Evolutionary conservation across 2,797 vertebrate species (phyloP), one percentile per base, ranked within the genome.

Genomic region (Cyclura pinguis): DNA sequence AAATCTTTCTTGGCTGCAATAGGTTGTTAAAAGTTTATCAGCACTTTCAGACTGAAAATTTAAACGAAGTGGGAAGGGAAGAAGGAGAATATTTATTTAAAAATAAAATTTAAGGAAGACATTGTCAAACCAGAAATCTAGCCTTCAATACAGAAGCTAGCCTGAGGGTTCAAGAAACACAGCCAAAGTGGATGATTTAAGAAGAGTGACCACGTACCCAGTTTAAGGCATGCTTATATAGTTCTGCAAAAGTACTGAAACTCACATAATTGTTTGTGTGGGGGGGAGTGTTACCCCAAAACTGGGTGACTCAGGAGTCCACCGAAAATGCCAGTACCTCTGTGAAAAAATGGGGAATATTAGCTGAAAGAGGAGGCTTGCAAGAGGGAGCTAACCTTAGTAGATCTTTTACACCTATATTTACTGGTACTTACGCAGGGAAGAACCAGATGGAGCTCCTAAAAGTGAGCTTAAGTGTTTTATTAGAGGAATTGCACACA

Each of bases 1-100:
- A 97, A 96, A 95, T 94, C 93, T 95, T 86, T 74, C 91, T 62
- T 89, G 87, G 88, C 92, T 42, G 94, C 96, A 97, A 98, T 96
- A 97, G 95, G 97, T 97, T 96, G 92, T 76, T 38, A 89, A 96
- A 93, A 97, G 91, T 96, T 96, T 95, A 95, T 81, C 88, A 89
- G 89, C 85, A 95, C 35, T 83, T 86, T 93, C 74, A 94, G 87
- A 91, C 88, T 91, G 85, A 90, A 92, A 87, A 77, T 90, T 93
- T 74, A 93, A 94, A 94, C 3, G 1, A 32, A 69, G 84, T 83
- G 86, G 85, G 52, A 55, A 80, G 78, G 93, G 24, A 91, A 52
- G 91, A 93, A 76, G 22, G 86, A 74, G 7, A 35, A 69, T 69
- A 89, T 89, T 47, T 42, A 84, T 29, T 85, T 50, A 20, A 81